A percentile compares a stretch with the other conserved stretches of the same genome.
Conservation (phyloP, 2,888 invertebrate species). For the Philonicus albiceps region DNA sequence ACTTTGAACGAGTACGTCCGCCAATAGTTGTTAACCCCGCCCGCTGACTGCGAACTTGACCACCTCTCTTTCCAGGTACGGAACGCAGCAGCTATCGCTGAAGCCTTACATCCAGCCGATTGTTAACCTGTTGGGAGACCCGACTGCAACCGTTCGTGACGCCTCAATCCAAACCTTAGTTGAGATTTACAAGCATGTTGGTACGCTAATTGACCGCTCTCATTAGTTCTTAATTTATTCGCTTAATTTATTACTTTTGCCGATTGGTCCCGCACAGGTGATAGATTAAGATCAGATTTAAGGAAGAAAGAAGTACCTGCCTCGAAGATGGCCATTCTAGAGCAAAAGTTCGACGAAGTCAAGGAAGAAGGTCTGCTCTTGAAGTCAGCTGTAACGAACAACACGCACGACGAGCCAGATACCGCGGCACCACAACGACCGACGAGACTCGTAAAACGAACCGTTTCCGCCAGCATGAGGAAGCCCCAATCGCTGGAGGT, state of each 20-base stretch:
- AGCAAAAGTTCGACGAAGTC: conserved; percentile 87
- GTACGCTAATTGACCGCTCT: conserved; percentile 60
- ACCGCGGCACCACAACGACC: conserved; percentile 62
- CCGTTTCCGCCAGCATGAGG: conserved; percentile 57
- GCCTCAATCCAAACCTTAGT: conserved; percentile 85
- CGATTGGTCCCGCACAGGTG: conserved; percentile 64
- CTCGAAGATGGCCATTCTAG: conserved; percentile 74
- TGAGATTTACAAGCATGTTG: conserved; percentile 92
- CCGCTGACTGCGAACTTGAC: not conserved
- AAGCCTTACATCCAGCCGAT: conserved; percentile 84
- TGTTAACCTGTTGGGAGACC: conserved; percentile 85
- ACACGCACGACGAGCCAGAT: conserved; percentile 64
- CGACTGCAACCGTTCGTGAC: conserved; percentile 85
- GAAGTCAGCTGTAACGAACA: conserved; percentile 70
- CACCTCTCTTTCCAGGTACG: conserved; percentile 70
- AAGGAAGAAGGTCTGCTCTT: conserved; percentile 80
- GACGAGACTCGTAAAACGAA: conserved; percentile 64
- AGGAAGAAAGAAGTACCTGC: conserved; percentile 80
- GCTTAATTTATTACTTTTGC: not conserved
- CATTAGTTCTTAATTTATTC: not conserved
- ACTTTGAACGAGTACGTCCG: conserved; percentile 80
- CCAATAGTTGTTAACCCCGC: not conserved
- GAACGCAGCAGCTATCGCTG: conserved; percentile 81
- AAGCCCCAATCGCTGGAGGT: conserved; percentile 56
- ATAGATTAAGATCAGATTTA: conserved; percentile 82